Conservation (phyloP, 2,113 vertebrate genomes). For the Vimba vimba region DNA sequence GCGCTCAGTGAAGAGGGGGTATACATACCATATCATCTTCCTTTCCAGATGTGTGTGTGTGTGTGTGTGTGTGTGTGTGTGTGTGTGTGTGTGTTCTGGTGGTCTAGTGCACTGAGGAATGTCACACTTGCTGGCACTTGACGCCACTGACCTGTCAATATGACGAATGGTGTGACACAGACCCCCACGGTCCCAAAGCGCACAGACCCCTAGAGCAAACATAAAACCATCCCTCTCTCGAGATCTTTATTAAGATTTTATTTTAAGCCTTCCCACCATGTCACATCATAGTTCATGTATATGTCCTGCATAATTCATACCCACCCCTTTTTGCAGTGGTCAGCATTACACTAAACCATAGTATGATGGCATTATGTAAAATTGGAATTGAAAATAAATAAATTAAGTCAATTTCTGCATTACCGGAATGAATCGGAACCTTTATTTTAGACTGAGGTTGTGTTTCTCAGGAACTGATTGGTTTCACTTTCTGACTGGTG, state of each 20-base stretch:
- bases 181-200: constrained; percentile 34
- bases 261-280: constrained; percentile 58
- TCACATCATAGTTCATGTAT: constrained; percentile 15
- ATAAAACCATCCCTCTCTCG: constrained; percentile 15
- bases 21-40: constrained; percentile 64
- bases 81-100: constrained; percentile 59
- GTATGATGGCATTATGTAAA: neutral
- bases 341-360: constrained; percentile 38
- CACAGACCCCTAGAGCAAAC: constrained; percentile 7
- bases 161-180: constrained; percentile 67
- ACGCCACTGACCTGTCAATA: constrained; percentile 74
- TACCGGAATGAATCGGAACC: constrained; percentile 55
- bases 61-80: constrained; percentile 46
- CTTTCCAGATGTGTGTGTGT: constrained; percentile 72
- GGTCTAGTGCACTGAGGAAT: constrained; percentile 60
- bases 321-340: neutral
- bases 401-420: constrained; percentile 51
- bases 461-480: constrained; percentile 53
- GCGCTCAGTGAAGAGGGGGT: neutral
- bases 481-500: constrained; percentile 67
- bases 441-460: constrained; percentile 57
- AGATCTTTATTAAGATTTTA: constrained; percentile 69
- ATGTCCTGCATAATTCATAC: neutral
- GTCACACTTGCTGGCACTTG: constrained; percentile 73
- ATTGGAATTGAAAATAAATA: constrained; percentile 20